phyloP scores from a whole-genome alignment of 2,113 vertebrate species.

The Sylvia atricapilla region DNA sequence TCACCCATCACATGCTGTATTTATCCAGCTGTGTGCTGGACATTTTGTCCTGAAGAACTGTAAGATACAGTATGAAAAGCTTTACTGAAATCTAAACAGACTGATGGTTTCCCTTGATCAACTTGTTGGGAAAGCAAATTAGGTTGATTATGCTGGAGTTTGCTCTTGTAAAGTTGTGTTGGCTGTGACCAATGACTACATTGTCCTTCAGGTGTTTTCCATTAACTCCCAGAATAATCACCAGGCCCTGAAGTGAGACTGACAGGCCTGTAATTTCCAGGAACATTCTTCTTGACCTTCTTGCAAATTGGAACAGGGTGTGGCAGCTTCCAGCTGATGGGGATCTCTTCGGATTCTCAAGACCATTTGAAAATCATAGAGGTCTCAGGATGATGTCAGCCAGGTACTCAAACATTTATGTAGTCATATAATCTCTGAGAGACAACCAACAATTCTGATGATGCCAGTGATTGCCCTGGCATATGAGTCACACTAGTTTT shows the following conservation, averaged over 20 bases:
- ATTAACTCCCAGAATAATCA: neutral
- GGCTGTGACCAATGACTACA: neutral
- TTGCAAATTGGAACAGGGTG: neutral
- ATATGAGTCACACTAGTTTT: neutral
- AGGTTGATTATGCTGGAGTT: neutral
- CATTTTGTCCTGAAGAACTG: neutral
- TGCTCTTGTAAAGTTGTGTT: neutral
- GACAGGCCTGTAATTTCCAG: neutral
- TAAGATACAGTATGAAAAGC: neutral
- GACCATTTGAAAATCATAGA: neutral
- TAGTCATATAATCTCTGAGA: neutral
- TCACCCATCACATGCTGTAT: accelerated
- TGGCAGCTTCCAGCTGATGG: neutral
- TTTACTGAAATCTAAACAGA: neutral
- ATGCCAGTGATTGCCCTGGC: neutral
- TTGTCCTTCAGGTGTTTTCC: neutral
- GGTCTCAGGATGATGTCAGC: neutral
- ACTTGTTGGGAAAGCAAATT: neutral
- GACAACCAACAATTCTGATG: neutral
- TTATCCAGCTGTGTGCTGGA: neutral
- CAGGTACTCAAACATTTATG: neutral
- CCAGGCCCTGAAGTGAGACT: neutral
- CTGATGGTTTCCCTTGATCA: neutral
- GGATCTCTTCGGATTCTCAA: neutral
- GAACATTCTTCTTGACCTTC: neutral